Conservation (phyloP, 1,140 invertebrate genomes). For the Phortica variegata region DNA sequence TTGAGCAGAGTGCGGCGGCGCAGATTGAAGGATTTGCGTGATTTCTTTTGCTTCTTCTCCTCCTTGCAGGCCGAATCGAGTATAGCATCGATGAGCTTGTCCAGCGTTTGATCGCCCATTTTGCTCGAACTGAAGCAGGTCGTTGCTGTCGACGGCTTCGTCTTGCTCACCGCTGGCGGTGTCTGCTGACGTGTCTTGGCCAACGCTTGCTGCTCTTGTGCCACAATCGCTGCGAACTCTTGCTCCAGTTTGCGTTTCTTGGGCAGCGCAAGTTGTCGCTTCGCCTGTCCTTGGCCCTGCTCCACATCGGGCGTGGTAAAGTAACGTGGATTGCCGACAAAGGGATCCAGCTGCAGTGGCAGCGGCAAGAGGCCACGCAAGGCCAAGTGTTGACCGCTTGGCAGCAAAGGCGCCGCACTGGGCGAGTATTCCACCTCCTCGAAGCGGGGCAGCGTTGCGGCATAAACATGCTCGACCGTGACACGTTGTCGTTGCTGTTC, state of each 20-base stretch:
- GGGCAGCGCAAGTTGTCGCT: no score
- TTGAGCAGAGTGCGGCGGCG: conserved; percentile 45
- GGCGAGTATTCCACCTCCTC: conserved; percentile 47
- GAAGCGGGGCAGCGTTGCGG: conserved; percentile 39
- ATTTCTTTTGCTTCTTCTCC: conserved; percentile 37
- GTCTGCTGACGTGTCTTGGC: neutral
- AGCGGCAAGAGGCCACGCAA: conserved; percentile 34
- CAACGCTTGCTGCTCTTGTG: no score
- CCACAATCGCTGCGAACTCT: neutral
- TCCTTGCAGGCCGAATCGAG: conserved; percentile 51
- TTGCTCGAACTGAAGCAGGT: conserved; percentile 26
- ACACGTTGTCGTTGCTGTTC: conserved; percentile 12
- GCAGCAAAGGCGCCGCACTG: conserved; percentile 20
- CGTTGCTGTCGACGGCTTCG: conserved; percentile 21
- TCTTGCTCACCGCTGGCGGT: conserved; percentile 3
- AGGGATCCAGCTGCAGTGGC: conserved; percentile 39
- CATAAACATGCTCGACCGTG: conserved; percentile 31
- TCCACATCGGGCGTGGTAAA: conserved; percentile 14
- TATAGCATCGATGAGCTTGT: conserved; percentile 51
- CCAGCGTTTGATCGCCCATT: conserved; percentile 50
- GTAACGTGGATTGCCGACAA: conserved; percentile 43
- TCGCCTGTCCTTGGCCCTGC: no score
- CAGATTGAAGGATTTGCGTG: conserved; percentile 43
- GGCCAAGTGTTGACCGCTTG: conserved; percentile 41
- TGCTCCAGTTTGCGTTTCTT: conserved; percentile 36